phyloP scores from a whole-genome alignment of 2,113 vertebrate genomes.

The Pachyramphus minor region DNA sequence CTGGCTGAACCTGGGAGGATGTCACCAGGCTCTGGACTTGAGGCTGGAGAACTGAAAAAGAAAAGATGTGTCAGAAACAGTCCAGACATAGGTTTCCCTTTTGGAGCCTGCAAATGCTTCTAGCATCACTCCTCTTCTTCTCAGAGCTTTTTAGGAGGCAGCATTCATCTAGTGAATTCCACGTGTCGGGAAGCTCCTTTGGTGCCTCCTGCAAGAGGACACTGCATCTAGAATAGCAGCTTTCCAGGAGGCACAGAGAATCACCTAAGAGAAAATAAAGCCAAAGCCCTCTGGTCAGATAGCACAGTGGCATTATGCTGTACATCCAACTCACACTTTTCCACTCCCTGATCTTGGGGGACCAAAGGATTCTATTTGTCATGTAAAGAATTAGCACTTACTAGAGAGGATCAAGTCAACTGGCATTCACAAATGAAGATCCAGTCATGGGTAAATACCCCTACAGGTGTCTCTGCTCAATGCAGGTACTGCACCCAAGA shows the following conservation, averaged over 20 bases:
- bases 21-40: conserved; percentile 94
- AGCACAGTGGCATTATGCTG: neutral
- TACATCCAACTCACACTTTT: neutral
- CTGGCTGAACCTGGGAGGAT: conserved; percentile 86
- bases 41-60: conserved; percentile 87
- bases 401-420: neutral
- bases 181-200: neutral
- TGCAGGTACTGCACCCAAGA: neutral
- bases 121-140: neutral
- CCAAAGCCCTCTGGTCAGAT: neutral
- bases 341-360: neutral
- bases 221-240: neutral
- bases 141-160: neutral
- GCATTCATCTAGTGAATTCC: neutral
- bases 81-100: neutral
- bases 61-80: neutral
- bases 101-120: neutral
- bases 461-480: neutral
- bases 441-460: fast-evolving
- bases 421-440: neutral
- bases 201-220: neutral
- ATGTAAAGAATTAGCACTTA: neutral
- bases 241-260: neutral
- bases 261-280: neutral
- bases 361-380: neutral